These are phyloP conservation scores for Dascyllus trimaculatus DNA, from an alignment of 2,113 vertebrate genomes.

Conservation along the genomic window DNA sequence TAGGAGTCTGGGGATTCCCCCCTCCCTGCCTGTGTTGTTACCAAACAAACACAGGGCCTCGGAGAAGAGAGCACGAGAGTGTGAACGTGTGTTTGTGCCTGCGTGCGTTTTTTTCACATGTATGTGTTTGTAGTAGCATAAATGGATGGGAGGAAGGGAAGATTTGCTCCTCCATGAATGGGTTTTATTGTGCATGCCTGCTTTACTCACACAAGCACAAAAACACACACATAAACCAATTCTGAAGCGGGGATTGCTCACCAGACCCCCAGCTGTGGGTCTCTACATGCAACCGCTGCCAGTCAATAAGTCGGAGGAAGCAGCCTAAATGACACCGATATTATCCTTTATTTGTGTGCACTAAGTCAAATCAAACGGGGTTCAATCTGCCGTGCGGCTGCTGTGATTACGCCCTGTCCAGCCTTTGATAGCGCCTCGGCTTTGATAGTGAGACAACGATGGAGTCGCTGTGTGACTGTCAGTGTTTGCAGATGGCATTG, in stretches of 20 bases:
- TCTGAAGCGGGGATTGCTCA: conserved; percentile 68
- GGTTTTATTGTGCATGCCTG: conserved; percentile 57
- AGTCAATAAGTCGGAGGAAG: conserved; percentile 80
- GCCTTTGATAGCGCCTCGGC: conserved; percentile 76
- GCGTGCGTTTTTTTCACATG: conserved; percentile 13
- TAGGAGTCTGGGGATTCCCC: conserved; percentile 89
- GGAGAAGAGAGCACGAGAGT: conserved; percentile 66
- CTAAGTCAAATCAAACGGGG: conserved; percentile 82
- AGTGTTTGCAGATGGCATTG: conserved; percentile 83
- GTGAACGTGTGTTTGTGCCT: conserved; percentile 42
- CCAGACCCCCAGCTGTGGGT: conserved; percentile 75
- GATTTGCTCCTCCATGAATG: conserved; percentile 55
- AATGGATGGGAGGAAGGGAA: conserved; percentile 53
- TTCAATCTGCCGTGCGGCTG: conserved; percentile 72
- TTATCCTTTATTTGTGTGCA: conserved; percentile 81
- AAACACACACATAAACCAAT: conserved; percentile 59
- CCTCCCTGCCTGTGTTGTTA: conserved; percentile 82
- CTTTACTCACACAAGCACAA: conserved; percentile 51
- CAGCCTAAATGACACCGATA: conserved; percentile 79
- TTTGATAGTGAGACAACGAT: conserved; percentile 78
- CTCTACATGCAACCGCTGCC: conserved; percentile 64
- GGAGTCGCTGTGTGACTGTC: conserved; percentile 73
- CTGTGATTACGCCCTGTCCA: conserved; percentile 77
- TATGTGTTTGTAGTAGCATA: conserved; percentile 54
- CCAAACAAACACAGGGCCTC: conserved; percentile 86